Percentiles rank a stretch among this genome's conserved stretches.
Evolutionary conservation across 2,888 invertebrate species (phyloP).

Genomic region (Stenoptilia bipunctidactyla): DNA sequence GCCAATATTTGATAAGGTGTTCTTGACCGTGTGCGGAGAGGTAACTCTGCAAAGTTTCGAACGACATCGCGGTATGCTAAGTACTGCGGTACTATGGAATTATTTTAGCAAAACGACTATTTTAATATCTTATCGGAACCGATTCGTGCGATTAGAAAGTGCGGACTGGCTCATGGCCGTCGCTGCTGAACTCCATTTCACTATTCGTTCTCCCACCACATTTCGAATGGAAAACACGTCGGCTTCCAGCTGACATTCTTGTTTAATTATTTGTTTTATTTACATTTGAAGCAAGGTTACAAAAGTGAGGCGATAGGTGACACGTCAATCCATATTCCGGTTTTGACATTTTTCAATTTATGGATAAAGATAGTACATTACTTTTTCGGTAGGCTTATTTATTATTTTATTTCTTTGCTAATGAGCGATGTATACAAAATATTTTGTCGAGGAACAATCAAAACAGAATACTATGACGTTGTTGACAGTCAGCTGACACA

Average conservation of each 20-base stretch:
- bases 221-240: constrained; percentile 42
- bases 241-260: constrained; percentile 25
- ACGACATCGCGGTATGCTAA: constrained; percentile 50
- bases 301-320: too few species aligned
- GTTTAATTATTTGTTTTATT: constrained; percentile 24
- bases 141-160: constrained; percentile 60
- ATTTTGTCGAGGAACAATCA: too few species aligned
- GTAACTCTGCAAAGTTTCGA: constrained; percentile 59
- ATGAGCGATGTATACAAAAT: constrained; percentile 2
- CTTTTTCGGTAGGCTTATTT: too few species aligned
- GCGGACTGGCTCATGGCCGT: constrained; percentile 36
- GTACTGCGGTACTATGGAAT: constrained; percentile 11
- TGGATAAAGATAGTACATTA: background rate
- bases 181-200: constrained; percentile 41
- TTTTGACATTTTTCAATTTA: constrained; percentile 9
- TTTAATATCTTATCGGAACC: constrained; percentile 25
- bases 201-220: constrained; percentile 51
- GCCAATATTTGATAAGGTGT: constrained; percentile 87
- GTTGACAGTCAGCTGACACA: too few species aligned
- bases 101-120: constrained; percentile 3
- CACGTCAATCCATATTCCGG: too few species aligned
- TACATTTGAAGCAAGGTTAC: constrained; percentile 16
- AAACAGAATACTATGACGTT: too few species aligned
- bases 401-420: too few species aligned
- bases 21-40: constrained; percentile 79